Base-by-base conservation (phyloP, 2,113 vertebrate genomes). In the Myocastor coypus region DNA sequence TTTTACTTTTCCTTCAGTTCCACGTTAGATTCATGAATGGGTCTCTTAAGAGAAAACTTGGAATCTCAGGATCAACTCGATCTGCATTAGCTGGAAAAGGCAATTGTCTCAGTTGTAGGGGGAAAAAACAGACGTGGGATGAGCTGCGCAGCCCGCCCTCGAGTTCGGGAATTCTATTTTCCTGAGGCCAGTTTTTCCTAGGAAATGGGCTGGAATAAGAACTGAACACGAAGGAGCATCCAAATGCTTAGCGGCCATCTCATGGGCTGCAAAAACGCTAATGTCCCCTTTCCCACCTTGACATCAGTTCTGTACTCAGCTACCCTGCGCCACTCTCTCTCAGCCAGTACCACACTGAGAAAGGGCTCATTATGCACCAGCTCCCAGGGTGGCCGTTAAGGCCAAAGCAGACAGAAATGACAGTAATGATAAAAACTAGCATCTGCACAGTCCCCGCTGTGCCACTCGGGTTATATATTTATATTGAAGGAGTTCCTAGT, bases 21-120 rank as follows among this genome's bases (percentile, higher is more conserved):
- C 75, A 82, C 10, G 1, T 83, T 52, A 55, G 52, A 83, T 13
- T 89, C n/a, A 40, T 78, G 68, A 95, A 82, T 57, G 69, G 30
- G 40, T 83, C 61, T 71, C 87, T 95, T 69, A 85, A 96, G 91
- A 92, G 59, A 85, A 96, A 93, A 81, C 68, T 22, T 78, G 82
- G 75, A 89, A 75, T 63, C 37, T 24, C 32, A 93, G 32, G 24
- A 30, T 94, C 55, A 75, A 26, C 16, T 57, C 17, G 40, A 81
- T 9, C 66, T 71, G 89, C 55, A 17, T n/a, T 40, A 88, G 34
- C 28, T 94, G 64, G 57, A 57, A 83, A 69, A 81, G 40, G 78
- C 82, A 57, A 32, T 50, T 7, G 5, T 28, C 4, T 37, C 13
- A 9, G 0, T 87, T 19, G 4, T 57, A 16, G 55, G 3, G 32